Base-by-base conservation (phyloP, 2,888 invertebrate species). In the Yponomeuta cagnagella region DNA sequence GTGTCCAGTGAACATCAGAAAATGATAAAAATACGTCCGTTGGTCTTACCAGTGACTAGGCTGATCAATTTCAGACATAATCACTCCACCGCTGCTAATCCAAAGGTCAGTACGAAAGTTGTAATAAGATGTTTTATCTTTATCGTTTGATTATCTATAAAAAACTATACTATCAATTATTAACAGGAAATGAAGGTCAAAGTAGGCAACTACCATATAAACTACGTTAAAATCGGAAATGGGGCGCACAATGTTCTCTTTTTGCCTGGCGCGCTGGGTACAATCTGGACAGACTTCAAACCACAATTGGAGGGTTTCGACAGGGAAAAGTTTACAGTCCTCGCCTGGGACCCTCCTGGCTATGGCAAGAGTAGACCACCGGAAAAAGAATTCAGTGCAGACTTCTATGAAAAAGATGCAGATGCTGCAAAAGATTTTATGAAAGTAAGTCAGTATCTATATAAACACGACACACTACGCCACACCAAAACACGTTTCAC, bases 281-380 rank as follows among this genome's bases (percentile, higher is more conserved):
- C 96, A 0, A 95, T 95, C 70, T 96, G 95, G 95, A 96, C 96
- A 0, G 97, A 98, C 83, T 98, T 97, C 79, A 94, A 93, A 74
- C 95, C 96, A 0, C 96, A 96, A 86, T 90, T 96, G 10, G 94
- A 95, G 76, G 92, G 94, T 72, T 86, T 97, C 52, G 89, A 95
- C 80, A 86, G 83, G 73, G 85, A 93, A 2, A 93, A 94, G 78
- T 94, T 95, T 75, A 95, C 95, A 1, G 75, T 95, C 43, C 84
- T 95, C 10, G 96, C 94, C 0, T 96, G 96, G 96, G 98, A 98
- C 85, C 97, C 97, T 0, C 96, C 96, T 0, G 98, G 98, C 0
- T 97, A 97, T 88, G 98, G 98, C 0, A 94, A 94, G 73, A 97
- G 97, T 73, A 93, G 95, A 74, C 97, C 97, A 0, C 97, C 97